Evolutionary conservation across 1,140 invertebrate species (phyloP), one percentile per base, ranked within the genome.

Genomic region (Caenorhabditis briggsae): DNA sequence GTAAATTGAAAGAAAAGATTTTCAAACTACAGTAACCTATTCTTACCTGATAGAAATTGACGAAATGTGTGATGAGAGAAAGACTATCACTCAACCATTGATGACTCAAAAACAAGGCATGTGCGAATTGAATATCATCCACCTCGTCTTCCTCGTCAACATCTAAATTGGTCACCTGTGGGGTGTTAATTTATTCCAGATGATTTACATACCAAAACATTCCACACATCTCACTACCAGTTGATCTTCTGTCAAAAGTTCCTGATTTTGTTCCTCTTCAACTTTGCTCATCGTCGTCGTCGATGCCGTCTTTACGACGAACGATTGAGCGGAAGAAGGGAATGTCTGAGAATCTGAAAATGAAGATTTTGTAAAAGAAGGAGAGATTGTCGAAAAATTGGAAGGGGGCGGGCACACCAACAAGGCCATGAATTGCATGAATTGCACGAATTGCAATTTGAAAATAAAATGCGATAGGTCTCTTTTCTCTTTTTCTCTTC

Each of bases 1-100:
- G 33, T 33, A 33, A 33, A 2, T 33, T 33, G 33, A 33, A 33
- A 33, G 33, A 33, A n/a, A 82, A 53, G 12, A 16, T 59, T 48
- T 48, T 83, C 0, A 11, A 41, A 41, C 33, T 33, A 48, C 43
- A 88, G 86, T 55, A 53, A 61, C 20, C 2, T 86, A 78, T 33
- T 23, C 64, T 9, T 89, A 91, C 90, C 88, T 90, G 89, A 83
- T 90, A 92, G 8, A 90, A 53, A 5, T 88, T 82, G 23, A 90
- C 82, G 53, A 90, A 90, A 59, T 90, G 89, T 25, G 90, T 88
- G 74, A 91, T 91, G 41, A 91, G 83, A 53, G 89, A 87, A 18
- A 86, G 64, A 55, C 88, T 90, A 43, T 92, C 89, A 61, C 91
- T 86, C 50, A 91, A 85, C 90, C 91, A 91, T 87, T 91, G 92